These are phyloP conservation scores for Cranoglanis bouderius DNA, from an alignment of 2,113 vertebrate genomes.

Conservation along the genomic window DNA sequence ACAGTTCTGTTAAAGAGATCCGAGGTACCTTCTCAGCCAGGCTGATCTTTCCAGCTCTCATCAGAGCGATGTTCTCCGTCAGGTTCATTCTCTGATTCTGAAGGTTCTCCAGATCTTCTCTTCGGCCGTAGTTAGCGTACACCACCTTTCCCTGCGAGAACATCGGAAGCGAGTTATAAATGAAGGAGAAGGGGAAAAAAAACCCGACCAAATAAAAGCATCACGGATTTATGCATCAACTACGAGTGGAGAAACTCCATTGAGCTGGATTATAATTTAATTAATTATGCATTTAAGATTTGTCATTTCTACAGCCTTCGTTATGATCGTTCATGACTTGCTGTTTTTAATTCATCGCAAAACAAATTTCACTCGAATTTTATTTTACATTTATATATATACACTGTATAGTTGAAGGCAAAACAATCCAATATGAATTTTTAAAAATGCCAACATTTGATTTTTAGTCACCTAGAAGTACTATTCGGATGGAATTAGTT, in stretches of 20 bases:
- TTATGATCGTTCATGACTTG: too few species aligned
- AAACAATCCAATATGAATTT: too few species aligned
- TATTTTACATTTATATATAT: too few species aligned
- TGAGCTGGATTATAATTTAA: background rate
- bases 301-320: too few species aligned
- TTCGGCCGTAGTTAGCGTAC: slow-evolving; percentile 82
- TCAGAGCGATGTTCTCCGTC: slow-evolving; percentile 74
- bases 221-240: background rate
- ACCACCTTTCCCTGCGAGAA: slow-evolving; percentile 81
- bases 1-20: background rate
- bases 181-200: too few species aligned
- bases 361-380: too few species aligned
- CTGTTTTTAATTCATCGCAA: too few species aligned
- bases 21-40: slow-evolving; percentile 81
- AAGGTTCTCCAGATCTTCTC: slow-evolving; percentile 75
- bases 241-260: background rate
- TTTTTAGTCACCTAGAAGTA: too few species aligned
- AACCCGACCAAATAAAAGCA: background rate
- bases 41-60: slow-evolving; percentile 81
- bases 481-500: too few species aligned
- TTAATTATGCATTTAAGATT: background rate
- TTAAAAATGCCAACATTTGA: too few species aligned
- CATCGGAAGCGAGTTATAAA: background rate
- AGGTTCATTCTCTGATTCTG: slow-evolving; percentile 48
- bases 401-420: too few species aligned